These are phyloP conservation scores for Mythimna lalbum DNA, from an alignment of 2,888 invertebrate genomes.

Conservation along the genomic window DNA sequence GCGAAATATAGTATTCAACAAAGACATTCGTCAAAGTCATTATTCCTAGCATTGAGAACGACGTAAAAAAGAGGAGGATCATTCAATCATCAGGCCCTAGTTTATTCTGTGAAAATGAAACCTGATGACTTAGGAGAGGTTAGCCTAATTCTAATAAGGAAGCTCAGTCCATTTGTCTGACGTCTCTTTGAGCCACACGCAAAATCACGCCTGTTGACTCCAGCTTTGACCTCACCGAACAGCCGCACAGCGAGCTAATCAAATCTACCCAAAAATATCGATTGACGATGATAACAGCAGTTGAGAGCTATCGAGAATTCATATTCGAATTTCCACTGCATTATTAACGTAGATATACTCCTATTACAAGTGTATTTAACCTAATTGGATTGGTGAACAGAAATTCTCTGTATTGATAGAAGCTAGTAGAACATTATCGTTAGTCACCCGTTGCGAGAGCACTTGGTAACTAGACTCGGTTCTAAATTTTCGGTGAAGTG, in stretches of 20 bases:
- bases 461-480: neutral
- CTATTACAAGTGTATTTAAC: slow-evolving; percentile 2
- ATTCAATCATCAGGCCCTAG: too few species aligned
- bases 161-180: too few species aligned
- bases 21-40: too few species aligned
- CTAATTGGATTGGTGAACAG: slow-evolving; percentile 5
- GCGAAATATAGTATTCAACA: too few species aligned
- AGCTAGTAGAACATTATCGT: neutral
- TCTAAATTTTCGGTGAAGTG: neutral
- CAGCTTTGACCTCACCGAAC: neutral
- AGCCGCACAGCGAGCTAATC: neutral
- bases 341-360: slow-evolving; percentile 3
- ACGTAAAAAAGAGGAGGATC: too few species aligned
- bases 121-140: too few species aligned
- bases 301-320: neutral
- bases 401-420: neutral
- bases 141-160: too few species aligned
- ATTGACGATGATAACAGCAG: neutral
- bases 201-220: too few species aligned
- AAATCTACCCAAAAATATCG: neutral
- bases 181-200: too few species aligned
- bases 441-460: neutral
- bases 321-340: neutral
- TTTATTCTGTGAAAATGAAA: too few species aligned
- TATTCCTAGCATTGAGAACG: too few species aligned